Base-by-base conservation (phyloP, 2,113 vertebrate genomes). In the Odocoileus hemionus region DNA sequence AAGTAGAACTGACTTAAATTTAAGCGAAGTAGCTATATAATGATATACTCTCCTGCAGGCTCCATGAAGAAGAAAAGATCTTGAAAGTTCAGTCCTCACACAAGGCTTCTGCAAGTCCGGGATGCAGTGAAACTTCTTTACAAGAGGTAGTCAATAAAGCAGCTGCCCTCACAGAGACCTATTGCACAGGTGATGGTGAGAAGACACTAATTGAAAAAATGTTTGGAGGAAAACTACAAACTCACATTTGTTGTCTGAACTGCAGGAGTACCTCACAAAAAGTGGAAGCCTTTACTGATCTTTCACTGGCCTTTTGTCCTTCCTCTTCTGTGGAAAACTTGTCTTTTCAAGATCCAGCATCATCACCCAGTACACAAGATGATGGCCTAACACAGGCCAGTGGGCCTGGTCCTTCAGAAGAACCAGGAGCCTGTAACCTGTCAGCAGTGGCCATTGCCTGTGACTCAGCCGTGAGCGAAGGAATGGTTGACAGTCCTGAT, bases 11-110 rank as follows among this genome's bases (percentile, higher is more conserved):
- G 26, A 19, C 64, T 80, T 93, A 87, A 94, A 28, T 58, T 2
- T 87, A 58, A 76, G 28, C 28, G 4, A 96, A 84, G 23, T 79
- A 80, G n/a, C 85, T 78, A 16, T 94, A 33, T 96, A 78, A 88
- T 89, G 52, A 45, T 91, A 30, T 47, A 33, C 19, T 97, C 11
- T 97, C 92, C 96, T 97, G 64, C 97, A 87, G 99, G 98, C 98
- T 99, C 64, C 99, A 99, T 30, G 99, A 99, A 98, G 99, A 99
- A 98, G 99, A 99, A 98, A 99, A 99, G 98, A 99, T 99, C 33
- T 96, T 99, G 97, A 99, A 98, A 98, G 98, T 98, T 1, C 97
- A 99, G 64, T 97, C 98, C 85, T 97, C 97, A 60, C 89, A 82
- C 39, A 98, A 97, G 90, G 45, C 89, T 97, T 94, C 98, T 57